phyloP scores from a whole-genome alignment of 2,113 vertebrate genomes.

The Saguinus midas region DNA sequence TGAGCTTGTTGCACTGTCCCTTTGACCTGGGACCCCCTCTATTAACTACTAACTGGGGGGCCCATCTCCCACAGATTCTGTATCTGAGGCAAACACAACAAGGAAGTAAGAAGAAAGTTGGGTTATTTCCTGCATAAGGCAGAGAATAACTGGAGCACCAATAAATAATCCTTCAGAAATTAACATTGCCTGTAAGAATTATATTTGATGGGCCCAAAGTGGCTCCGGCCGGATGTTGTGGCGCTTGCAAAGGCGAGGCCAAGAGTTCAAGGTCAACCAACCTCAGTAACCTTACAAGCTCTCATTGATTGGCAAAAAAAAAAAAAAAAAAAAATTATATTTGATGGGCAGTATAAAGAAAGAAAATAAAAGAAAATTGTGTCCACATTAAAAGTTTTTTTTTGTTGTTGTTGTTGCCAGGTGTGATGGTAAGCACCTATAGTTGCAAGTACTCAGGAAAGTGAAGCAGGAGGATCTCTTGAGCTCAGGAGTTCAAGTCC shows the following conservation, averaged over 20 bases:
- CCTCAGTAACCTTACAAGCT: too few species aligned
- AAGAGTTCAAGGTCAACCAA: too few species aligned
- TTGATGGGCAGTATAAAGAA: background rate
- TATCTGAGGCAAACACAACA: background rate
- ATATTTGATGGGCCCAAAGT: background rate
- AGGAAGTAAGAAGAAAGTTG: too few species aligned
- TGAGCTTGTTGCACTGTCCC: background rate
- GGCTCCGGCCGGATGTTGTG: too few species aligned
- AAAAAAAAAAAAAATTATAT: too few species aligned
- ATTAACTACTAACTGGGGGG: background rate
- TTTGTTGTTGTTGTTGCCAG: background rate
- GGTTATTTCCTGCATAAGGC: background rate
- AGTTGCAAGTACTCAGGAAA: background rate
- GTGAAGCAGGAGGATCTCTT: background rate
- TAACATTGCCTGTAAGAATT: background rate
- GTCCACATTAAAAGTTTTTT: background rate
- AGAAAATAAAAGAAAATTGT: background rate
- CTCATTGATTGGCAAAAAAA: too few species aligned
- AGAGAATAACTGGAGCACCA: background rate
- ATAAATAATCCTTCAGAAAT: background rate
- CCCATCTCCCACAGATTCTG: background rate
- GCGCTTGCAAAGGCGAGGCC: too few species aligned
- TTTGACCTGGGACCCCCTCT: background rate
- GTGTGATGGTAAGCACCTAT: background rate
- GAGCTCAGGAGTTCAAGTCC: background rate